Conservation (phyloP, 2,888 invertebrate genomes). For the Timema podura region DNA sequence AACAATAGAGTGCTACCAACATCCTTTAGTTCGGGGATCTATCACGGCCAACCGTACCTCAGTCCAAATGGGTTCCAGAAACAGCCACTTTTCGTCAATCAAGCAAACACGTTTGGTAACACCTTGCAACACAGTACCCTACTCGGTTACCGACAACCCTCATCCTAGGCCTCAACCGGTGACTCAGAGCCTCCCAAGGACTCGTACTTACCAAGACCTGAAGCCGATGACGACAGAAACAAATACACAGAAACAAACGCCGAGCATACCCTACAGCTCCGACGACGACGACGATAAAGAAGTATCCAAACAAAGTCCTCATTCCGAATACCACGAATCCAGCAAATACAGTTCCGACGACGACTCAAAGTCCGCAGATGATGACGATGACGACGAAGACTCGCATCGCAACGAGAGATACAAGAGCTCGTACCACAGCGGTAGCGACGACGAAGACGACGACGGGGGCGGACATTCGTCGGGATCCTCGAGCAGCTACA, state of each 20-base stretch:
- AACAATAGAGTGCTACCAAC: background rate
- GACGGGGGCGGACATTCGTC: background rate
- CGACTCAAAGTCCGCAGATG: too few relatives aligned
- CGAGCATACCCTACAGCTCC: background rate
- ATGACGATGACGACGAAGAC: too few relatives aligned
- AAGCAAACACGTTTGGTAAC: background rate
- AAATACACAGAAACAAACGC: background rate
- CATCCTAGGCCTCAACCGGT: too few relatives aligned
- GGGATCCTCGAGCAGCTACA: background rate
- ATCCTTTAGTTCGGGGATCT: background rate
- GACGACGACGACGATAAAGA: conserved; percentile 7
- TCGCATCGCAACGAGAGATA: too few relatives aligned
- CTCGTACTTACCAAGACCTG: too few relatives aligned
- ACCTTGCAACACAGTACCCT: too few relatives aligned
- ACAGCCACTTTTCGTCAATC: background rate
- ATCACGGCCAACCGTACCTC: background rate
- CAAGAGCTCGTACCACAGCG: background rate
- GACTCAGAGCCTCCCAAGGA: too few relatives aligned
- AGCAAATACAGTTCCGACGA: too few relatives aligned
- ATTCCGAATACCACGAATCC: too few relatives aligned
- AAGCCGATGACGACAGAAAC: too few relatives aligned
- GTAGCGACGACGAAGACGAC: background rate
- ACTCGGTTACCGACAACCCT: too few relatives aligned
- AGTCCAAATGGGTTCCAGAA: background rate
- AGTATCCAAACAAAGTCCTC: background rate